phyloP scores from a whole-genome alignment of 2,797 vertebrate genomes.

The Fringilla coelebs region DNA sequence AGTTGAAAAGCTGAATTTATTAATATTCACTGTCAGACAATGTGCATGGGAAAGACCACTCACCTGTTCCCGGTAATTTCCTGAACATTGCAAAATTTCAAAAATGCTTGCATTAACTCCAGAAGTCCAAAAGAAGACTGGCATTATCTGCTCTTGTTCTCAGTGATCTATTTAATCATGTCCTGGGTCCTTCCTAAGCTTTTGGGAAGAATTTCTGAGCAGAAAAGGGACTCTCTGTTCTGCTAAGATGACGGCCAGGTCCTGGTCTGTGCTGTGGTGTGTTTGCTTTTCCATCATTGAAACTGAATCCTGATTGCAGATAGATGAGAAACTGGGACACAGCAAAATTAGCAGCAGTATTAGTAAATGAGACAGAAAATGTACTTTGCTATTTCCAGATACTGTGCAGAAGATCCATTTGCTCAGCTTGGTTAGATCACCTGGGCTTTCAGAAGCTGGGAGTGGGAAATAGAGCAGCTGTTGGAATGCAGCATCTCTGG shows the following conservation, averaged over 20 bases:
- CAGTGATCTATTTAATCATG: not conserved
- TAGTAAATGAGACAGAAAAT: not conserved
- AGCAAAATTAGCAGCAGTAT: not conserved
- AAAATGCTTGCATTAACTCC: not conserved
- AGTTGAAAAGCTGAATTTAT: not conserved
- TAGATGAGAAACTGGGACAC: not conserved
- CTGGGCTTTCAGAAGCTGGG: rapidly evolving
- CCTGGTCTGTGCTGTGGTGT: not conserved
- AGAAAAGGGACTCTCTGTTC: not conserved
- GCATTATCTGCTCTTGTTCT: not conserved
- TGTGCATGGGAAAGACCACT: not conserved
- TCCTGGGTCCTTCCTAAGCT: not conserved
- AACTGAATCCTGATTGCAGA: not conserved
- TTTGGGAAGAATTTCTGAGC: not conserved
- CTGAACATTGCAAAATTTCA: not conserved
- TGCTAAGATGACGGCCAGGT: not conserved
- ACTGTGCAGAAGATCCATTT: not conserved
- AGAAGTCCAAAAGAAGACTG: not conserved
- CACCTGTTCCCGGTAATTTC: not conserved
- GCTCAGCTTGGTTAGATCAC: not conserved
- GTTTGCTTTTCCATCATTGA: not conserved
- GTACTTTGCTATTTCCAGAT: not conserved
- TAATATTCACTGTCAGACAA: not conserved
- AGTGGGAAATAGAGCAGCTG: not conserved
- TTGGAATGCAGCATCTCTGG: not conserved